A percentile compares a stretch with the other conserved stretches of the same genome.
These are phyloP conservation scores for Hemitrygon akajei DNA, from an alignment of 2,797 vertebrate species.

Conservation along the genomic window DNA sequence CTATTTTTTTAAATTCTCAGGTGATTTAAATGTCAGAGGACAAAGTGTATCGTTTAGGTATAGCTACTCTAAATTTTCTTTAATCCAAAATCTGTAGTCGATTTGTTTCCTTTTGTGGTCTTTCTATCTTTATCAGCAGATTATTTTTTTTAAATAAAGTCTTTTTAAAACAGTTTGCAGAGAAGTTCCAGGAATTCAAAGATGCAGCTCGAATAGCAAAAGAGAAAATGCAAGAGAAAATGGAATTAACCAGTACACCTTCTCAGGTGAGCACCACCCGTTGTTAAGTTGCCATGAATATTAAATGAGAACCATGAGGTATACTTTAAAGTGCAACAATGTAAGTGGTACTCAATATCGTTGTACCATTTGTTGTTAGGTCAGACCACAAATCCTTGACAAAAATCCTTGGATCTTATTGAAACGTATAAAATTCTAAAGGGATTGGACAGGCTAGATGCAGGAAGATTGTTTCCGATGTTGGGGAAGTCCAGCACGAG, in stretches of 20 bases:
- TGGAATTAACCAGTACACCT: slow-evolving; percentile 91
- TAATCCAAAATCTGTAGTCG: not conserved
- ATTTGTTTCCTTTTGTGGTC: not conserved
- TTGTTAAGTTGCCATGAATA: too few species aligned
- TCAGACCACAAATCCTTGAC: too few species aligned
- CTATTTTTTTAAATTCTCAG: not conserved
- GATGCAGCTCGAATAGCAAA: slow-evolving; percentile 93
- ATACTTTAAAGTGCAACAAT: not conserved
- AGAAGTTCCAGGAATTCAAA: slow-evolving; percentile 98
- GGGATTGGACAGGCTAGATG: too few species aligned
- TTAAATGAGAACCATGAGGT: not conserved
- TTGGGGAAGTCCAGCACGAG: too few species aligned
- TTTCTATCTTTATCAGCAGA: not conserved
- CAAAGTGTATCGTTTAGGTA: not conserved
- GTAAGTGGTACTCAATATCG: not conserved
- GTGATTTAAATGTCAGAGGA: not conserved
- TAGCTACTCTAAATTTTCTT: not conserved
- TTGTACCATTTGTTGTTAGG: too few species aligned
- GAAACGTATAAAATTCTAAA: too few species aligned
- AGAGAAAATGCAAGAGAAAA: slow-evolving; percentile 96
- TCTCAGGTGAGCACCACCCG: slow-evolving; percentile 73
- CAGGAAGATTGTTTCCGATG: too few species aligned
- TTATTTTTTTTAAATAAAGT: not conserved
- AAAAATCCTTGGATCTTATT: too few species aligned
- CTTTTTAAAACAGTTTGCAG: slow-evolving; percentile 79